Conservation (phyloP, 2,797 vertebrate species). For the Gymnocypris eckloni region DNA sequence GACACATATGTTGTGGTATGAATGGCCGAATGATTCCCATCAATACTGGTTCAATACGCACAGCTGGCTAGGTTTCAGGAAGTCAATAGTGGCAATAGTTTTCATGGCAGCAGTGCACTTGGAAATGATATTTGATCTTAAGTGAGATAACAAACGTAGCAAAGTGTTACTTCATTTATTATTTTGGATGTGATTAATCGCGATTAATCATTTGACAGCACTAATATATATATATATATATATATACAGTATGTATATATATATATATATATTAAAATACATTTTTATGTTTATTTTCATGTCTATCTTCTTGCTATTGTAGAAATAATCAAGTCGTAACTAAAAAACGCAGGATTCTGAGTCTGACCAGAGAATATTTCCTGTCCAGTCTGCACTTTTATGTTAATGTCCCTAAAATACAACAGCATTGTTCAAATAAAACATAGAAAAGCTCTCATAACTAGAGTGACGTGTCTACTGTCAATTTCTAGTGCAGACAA, state of each 20-base stretch:
- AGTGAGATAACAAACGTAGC: neutral
- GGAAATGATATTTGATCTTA: neutral
- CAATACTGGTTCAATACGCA: slow-evolving; percentile 24
- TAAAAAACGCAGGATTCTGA: neutral
- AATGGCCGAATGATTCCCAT: neutral
- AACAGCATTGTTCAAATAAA: neutral
- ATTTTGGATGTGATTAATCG: too few relatives aligned
- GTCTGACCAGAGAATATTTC: neutral
- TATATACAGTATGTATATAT: too few relatives aligned
- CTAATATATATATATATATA: too few relatives aligned
- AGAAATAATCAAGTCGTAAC: neutral
- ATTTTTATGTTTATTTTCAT: too few relatives aligned
- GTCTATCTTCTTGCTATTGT: neutral
- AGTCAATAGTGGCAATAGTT: slow-evolving; percentile 1
- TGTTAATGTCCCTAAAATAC: neutral
- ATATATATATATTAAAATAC: too few relatives aligned
- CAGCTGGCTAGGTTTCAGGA: slow-evolving; percentile 21
- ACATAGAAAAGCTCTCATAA: neutral
- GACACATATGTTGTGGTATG: neutral
- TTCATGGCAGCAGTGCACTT: neutral
- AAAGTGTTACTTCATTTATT: neutral
- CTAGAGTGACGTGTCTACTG: neutral
- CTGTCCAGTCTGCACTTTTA: neutral
- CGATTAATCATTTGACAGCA: too few relatives aligned
- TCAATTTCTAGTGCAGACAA: neutral